phyloP scores from a whole-genome alignment of 2,797 vertebrate species.

The Loriculus beryllinus region DNA sequence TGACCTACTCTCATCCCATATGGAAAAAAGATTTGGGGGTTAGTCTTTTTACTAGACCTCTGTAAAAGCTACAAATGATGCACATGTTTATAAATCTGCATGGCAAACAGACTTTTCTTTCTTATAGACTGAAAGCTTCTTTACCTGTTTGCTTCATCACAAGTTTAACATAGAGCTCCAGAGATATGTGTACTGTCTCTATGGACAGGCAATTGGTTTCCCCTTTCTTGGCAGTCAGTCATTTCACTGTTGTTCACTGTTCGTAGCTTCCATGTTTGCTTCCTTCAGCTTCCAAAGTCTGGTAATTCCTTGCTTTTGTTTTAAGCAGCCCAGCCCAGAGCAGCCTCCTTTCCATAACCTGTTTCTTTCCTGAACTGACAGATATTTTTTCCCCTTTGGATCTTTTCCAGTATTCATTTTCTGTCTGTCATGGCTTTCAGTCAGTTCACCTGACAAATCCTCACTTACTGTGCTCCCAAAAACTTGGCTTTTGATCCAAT shows the following conservation, averaged over 20 bases:
- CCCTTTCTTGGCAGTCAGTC: background rate
- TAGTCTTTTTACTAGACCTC: background rate
- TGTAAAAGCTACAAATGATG: background rate
- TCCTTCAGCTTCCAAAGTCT: background rate
- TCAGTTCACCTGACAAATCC: conserved; percentile 5
- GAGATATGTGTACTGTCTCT: background rate
- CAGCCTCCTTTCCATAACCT: background rate
- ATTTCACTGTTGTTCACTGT: background rate
- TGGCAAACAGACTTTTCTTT: background rate
- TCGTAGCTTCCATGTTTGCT: background rate
- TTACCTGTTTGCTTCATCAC: background rate
- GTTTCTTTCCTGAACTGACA: background rate
- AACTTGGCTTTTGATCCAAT: conserved; percentile 15
- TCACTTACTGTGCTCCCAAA: background rate
- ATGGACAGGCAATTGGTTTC: background rate
- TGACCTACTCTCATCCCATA: background rate
- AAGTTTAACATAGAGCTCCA: background rate
- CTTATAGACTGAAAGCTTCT: background rate
- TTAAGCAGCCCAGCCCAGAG: background rate
- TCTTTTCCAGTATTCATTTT: conserved; percentile 18
- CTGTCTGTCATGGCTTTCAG: background rate
- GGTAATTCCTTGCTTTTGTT: background rate
- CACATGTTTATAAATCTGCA: background rate
- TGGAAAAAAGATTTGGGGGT: background rate
- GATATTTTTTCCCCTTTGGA: background rate